phyloP scores from a whole-genome alignment of 2,888 invertebrate species.

The Drosophila mayaguana region DNA sequence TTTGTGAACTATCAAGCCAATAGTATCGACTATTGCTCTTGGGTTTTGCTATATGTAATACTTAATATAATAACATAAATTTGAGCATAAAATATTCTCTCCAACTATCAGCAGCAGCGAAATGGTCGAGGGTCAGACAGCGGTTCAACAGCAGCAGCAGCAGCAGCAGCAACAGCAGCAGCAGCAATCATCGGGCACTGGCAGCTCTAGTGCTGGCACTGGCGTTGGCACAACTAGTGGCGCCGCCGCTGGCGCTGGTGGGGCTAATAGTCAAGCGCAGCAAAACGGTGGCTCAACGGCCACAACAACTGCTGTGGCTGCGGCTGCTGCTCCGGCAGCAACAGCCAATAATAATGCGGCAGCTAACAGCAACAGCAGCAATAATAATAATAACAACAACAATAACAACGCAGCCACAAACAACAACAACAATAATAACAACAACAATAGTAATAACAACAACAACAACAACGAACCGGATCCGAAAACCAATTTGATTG shows the following conservation, averaged over 20 bases:
- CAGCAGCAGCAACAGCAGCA: conserved; percentile 65
- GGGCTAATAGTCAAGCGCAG: conserved; percentile 88
- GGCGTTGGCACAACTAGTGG: conserved; percentile 31
- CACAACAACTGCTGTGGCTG: conserved; percentile 35
- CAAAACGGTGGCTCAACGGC: conserved; percentile 72
- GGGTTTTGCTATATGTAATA: background rate
- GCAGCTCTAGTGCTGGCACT: conserved; percentile 43
- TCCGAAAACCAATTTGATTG: conserved; percentile 97
- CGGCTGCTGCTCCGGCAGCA: conserved; percentile 37
- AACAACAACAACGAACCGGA: conserved; percentile 86
- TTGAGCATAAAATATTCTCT: background rate
- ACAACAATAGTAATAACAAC: conserved; percentile 58
- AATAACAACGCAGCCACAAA: conserved; percentile 71
- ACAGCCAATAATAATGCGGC: conserved; percentile 86
- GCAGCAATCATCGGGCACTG: conserved; percentile 60
- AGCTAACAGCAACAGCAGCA: conserved; percentile 51
- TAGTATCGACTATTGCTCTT: background rate
- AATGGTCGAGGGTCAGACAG: conserved; percentile 90
- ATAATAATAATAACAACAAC: conserved; percentile 7
- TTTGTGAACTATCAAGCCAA: background rate
- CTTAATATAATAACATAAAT: background rate
- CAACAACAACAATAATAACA: conserved; percentile 67
- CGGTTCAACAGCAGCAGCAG: conserved; percentile 85
- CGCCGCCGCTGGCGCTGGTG: conserved; percentile 41
- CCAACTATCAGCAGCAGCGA: conserved; percentile 65